Percentiles rank a stretch among this genome's conserved stretches.
phyloP scores from a whole-genome alignment of 2,888 invertebrate genomes.

The Hofmannophila pseudospretella region DNA sequence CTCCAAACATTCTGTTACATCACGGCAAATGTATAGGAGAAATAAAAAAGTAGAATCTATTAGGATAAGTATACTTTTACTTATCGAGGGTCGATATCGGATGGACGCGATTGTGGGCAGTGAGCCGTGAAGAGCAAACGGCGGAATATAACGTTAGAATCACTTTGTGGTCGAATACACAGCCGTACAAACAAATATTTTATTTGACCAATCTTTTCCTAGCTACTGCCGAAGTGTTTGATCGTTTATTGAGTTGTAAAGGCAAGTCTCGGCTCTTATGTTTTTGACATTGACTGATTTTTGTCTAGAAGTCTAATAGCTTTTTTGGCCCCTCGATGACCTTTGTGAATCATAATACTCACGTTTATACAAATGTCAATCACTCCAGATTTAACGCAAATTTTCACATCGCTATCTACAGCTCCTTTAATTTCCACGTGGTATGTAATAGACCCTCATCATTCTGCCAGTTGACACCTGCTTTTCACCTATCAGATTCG shows the following conservation, averaged over 20 bases:
- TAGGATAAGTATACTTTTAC: slow-evolving; percentile 9
- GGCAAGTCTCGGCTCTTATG: no score
- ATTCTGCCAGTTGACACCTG: slow-evolving; percentile 32
- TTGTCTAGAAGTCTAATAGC: no score
- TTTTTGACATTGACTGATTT: no score
- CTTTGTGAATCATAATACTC: no score
- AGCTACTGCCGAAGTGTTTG: not conserved
- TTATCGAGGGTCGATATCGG: slow-evolving; percentile 5
- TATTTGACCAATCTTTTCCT: not conserved
- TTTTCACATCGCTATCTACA: no score
- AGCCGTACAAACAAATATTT: slow-evolving; percentile 1
- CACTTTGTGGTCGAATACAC: slow-evolving; percentile 13
- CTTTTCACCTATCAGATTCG: slow-evolving; percentile 27
- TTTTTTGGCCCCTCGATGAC: no score
- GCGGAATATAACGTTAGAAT: slow-evolving; percentile 20
- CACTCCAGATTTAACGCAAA: no score
- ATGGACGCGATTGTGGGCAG: slow-evolving; percentile 10
- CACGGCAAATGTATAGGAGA: no score
- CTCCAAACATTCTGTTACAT: no score
- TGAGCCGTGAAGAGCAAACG: slow-evolving; percentile 17
- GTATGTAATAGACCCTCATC: slow-evolving; percentile 30
- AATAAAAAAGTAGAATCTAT: slow-evolving; percentile 3
- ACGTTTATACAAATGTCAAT: no score
- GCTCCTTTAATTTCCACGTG: not conserved
- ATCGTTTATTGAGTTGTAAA: no score